Conservation (phyloP, 2,888 invertebrate species). For the Gortyna flavago region DNA sequence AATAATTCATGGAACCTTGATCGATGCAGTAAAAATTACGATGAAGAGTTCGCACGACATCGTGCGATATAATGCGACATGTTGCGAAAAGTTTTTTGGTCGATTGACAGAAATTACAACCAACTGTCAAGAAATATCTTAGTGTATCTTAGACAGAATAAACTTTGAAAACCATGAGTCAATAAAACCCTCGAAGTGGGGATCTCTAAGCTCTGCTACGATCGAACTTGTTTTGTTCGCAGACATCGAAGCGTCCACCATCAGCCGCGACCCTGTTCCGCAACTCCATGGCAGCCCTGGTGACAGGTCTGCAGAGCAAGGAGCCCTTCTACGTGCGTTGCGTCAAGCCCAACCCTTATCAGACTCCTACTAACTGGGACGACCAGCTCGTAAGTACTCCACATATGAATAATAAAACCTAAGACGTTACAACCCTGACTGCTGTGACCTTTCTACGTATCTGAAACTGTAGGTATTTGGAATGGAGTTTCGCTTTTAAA, state of each 20-base stretch:
- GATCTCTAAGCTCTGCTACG: not conserved
- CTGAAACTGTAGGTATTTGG: too few relatives aligned
- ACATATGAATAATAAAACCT: too few relatives aligned
- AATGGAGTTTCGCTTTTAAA: too few relatives aligned
- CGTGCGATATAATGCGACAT: not conserved
- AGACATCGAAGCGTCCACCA: conserved; percentile 98
- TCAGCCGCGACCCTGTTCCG: conserved; percentile 99
- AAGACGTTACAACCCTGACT: too few relatives aligned
- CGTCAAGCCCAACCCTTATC: conserved; percentile 98
- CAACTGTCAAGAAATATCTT: not conserved
- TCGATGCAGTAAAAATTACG: not conserved
- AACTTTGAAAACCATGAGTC: not conserved
- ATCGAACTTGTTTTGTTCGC: conserved; percentile 23
- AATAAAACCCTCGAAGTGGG: not conserved
- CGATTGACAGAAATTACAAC: not conserved
- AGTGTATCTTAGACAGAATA: not conserved
- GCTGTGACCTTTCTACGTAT: too few relatives aligned
- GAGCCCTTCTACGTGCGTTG: conserved; percentile 99
- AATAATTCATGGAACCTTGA: too few relatives aligned
- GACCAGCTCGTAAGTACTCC: conserved; percentile 91
- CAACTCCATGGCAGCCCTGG: conserved; percentile 97
- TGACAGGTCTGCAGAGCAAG: conserved; percentile 96
- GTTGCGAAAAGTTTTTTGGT: not conserved
- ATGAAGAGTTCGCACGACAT: not conserved
- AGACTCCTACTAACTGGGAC: conserved; percentile 96